Evolutionary conservation across 2,113 vertebrate species (phyloP).

Genomic region (Ctenomys sociabilis): DNA sequence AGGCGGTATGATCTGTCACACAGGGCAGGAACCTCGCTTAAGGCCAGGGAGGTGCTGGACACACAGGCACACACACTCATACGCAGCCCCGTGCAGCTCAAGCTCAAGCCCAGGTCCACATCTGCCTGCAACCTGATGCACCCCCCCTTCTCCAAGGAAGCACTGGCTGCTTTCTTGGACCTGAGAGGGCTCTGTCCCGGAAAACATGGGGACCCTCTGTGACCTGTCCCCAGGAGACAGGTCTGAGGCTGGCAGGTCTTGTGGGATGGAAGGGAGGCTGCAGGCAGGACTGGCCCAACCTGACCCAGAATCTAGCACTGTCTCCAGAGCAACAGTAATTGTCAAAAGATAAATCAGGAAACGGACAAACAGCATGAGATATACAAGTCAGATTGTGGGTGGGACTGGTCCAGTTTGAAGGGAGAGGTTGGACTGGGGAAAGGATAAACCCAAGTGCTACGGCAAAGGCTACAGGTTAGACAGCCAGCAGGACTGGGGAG

Average conservation of each 20-base stretch:
- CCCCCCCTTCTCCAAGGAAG: background rate
- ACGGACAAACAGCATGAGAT: background rate
- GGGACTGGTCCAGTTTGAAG: background rate
- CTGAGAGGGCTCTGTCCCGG: background rate
- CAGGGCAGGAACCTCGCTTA: background rate
- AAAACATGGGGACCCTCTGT: background rate
- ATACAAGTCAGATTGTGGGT: slow-evolving; percentile 33
- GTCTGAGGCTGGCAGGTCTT: background rate
- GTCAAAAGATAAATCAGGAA: background rate
- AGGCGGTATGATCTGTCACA: background rate
- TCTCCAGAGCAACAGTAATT: background rate
- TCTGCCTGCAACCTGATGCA: background rate
- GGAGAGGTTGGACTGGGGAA: background rate
- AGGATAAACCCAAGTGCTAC: background rate
- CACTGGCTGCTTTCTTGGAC: background rate
- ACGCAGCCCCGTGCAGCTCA: background rate
- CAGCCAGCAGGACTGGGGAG: background rate
- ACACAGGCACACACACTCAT: background rate
- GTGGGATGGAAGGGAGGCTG: background rate
- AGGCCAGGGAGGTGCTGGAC: background rate
- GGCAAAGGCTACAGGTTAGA: background rate
- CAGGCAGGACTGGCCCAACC: background rate
- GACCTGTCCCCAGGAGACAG: background rate
- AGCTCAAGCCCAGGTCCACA: background rate
- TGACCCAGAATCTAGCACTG: background rate